Evolutionary conservation across 2,797 vertebrate genomes (phyloP).

Genomic region (Coracias cyanogaster): DNA sequence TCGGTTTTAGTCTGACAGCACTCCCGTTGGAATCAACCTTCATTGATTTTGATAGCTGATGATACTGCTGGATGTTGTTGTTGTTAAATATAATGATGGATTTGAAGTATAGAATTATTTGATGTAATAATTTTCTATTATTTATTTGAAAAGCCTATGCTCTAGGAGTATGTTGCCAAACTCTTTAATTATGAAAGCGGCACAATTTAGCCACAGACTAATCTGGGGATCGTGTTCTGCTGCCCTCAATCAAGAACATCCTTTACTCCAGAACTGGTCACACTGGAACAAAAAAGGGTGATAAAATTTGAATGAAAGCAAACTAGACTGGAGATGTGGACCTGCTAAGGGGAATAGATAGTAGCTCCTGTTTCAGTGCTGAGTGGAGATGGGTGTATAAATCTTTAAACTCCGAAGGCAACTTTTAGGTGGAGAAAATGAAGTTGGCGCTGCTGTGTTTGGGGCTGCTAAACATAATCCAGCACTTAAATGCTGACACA

Average conservation of each 20-base stretch:
- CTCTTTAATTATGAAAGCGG: not conserved
- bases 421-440: not conserved
- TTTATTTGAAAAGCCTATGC: not conserved
- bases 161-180: not conserved
- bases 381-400: not conserved
- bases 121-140: constrained; percentile 1
- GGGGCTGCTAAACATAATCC: not conserved
- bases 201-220: not conserved
- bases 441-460: not conserved
- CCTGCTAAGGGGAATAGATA: not conserved
- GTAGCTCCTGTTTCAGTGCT: not conserved
- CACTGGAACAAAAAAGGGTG: not conserved
- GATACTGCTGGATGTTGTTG: not conserved
- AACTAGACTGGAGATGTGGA: not conserved
- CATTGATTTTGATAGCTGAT: not conserved
- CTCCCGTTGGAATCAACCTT: not conserved
- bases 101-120: not conserved
- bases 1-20: not conserved
- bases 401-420: not conserved
- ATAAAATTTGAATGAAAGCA: not conserved
- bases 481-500: not conserved
- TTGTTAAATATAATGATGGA: not conserved
- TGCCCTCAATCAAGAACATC: not conserved
- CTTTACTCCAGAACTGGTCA: not conserved
- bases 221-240: not conserved